A percentile compares a stretch with the other conserved stretches of the same genome.
These are phyloP conservation scores for Phenganax subtilis DNA, from an alignment of 92 coral and sea anemone genomes.

Conservation along the genomic window DNA sequence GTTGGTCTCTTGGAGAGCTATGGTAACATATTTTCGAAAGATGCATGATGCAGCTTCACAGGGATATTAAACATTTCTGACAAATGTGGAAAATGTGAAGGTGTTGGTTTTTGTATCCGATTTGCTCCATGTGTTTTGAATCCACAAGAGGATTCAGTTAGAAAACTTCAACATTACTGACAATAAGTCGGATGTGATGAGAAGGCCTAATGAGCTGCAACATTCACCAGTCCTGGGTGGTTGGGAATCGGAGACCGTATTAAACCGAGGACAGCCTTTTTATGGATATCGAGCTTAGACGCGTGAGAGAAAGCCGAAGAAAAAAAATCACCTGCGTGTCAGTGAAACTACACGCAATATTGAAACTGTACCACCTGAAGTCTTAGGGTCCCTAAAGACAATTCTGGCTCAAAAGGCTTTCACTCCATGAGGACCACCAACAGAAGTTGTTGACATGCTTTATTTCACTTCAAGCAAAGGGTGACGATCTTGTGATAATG, in stretches of 20 bases:
- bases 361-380: background rate
- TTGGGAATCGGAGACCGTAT: conserved; percentile 6
- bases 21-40: conserved; percentile 5
- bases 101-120: background rate
- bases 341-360: conserved; percentile 13
- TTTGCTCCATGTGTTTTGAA: background rate
- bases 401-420: conserved; percentile 1
- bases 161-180: conserved; percentile 11
- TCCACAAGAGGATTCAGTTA: conserved; percentile 8
- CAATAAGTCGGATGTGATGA: conserved; percentile 2
- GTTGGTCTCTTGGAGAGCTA: conserved; percentile 1
- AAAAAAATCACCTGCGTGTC: conserved; percentile 4
- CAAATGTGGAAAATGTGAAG: background rate
- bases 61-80: background rate
- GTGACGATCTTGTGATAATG: background rate
- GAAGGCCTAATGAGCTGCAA: background rate
- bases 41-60: conserved; percentile 8
- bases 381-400: background rate
- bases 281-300: background rate
- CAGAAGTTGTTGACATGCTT: background rate
- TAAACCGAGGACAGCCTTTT: background rate
- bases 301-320: conserved; percentile 1
- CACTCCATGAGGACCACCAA: background rate
- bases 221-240: conserved; percentile 7
- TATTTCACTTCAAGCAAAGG: background rate